Conservation (phyloP, 2,888 invertebrate genomes). For the Willowsia nigromaculata region DNA sequence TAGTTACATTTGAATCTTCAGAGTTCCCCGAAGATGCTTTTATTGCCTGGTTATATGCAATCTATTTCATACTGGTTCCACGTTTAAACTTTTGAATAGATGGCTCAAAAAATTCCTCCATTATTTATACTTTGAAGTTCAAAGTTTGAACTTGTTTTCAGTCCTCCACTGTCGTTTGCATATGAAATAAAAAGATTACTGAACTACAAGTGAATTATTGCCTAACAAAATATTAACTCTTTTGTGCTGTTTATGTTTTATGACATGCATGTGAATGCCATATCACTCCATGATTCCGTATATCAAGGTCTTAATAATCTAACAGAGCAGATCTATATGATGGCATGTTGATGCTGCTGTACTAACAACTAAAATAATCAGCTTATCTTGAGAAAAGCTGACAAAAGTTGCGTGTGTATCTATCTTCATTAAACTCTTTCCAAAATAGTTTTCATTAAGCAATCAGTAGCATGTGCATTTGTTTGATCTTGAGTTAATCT, state of each 20-base stretch:
- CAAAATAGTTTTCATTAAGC: too few relatives aligned
- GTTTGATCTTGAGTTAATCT: too few relatives aligned
- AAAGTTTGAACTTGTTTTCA: neutral
- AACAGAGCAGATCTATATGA: neutral
- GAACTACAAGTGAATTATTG: neutral
- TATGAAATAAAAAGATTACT: neutral
- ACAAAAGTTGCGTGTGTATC: neutral
- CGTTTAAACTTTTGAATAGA: too few relatives aligned
- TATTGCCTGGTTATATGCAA: too few relatives aligned
- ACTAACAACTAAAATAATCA: neutral
- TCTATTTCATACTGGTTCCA: too few relatives aligned
- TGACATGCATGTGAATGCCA: neutral
- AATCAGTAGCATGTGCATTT: too few relatives aligned
- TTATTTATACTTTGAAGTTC: neutral
- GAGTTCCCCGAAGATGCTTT: too few relatives aligned
- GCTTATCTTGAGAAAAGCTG: neutral
- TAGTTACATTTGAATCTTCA: too few relatives aligned
- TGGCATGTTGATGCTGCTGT: neutral
- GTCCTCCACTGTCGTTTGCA: neutral
- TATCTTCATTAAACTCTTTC: neutral
- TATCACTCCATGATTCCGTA: neutral
- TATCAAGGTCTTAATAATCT: neutral
- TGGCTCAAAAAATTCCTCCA: too few relatives aligned
- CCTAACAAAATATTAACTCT: neutral
- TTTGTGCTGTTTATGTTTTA: neutral